Conservation (phyloP, 2,113 vertebrate genomes). For the Carollia perspicillata region DNA sequence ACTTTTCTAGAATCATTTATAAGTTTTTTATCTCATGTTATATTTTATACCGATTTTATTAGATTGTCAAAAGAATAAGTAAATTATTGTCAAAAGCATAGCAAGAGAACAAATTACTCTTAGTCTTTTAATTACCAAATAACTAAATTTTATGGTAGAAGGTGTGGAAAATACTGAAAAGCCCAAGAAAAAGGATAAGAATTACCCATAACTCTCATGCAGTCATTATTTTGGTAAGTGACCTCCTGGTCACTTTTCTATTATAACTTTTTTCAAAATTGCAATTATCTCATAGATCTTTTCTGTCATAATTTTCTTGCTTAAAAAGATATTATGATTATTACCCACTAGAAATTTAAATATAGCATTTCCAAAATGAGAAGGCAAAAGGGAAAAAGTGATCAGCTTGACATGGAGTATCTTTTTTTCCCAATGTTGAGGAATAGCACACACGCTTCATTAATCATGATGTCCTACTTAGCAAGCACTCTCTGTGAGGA, state of each 20-base stretch:
- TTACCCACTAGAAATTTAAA: background rate
- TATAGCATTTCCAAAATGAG: background rate
- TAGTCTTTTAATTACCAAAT: background rate
- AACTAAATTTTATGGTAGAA: background rate
- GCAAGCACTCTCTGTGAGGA: background rate
- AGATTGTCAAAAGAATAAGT: background rate
- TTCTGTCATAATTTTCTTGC: background rate
- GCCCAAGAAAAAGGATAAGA: background rate
- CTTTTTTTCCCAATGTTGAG: conserved; percentile 36
- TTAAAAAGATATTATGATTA: background rate
- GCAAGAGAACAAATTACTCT: background rate
- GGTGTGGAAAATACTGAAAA: background rate
- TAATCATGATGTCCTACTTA: background rate
- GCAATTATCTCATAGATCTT: background rate
- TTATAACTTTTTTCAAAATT: background rate
- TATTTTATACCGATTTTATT: background rate
- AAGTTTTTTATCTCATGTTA: background rate
- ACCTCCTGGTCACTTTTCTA: background rate
- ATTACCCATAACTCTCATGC: background rate
- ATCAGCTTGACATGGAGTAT: background rate
- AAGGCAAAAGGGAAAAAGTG: conserved; percentile 28
- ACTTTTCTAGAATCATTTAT: background rate
- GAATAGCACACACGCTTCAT: background rate
- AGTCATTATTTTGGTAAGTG: background rate
- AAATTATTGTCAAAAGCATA: background rate